Percentiles rank a stretch among this genome's conserved stretches.
phyloP scores from a whole-genome alignment of 2,113 vertebrate genomes.

The Ailurus styani region DNA sequence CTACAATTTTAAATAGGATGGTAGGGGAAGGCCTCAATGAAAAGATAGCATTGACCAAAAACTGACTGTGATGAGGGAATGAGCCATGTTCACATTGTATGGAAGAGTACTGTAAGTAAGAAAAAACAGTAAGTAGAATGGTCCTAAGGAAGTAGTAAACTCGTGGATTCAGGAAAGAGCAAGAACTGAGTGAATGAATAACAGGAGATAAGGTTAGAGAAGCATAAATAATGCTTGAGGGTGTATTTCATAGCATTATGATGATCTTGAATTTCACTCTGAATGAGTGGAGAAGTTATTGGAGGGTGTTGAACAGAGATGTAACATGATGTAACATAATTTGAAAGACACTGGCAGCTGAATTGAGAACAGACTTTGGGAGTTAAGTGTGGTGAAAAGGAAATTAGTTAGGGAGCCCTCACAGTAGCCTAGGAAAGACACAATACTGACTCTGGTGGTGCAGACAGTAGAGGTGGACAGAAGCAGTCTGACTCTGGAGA shows the following conservation, averaged over 20 bases:
- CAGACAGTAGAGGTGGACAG: neutral
- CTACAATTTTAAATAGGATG: neutral
- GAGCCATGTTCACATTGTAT: neutral
- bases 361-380: neutral
- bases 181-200: neutral
- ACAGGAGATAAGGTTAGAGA: neutral
- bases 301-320: neutral
- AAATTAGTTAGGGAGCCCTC: neutral
- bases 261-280: neutral
- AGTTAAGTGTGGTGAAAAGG: neutral
- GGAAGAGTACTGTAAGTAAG: neutral
- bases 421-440: neutral
- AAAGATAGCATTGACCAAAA: neutral
- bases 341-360: neutral
- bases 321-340: neutral
- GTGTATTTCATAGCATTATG: neutral
- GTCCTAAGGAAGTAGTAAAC: neutral
- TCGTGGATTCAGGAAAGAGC: neutral
- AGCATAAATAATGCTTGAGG: neutral
- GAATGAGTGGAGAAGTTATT: neutral
- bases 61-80: neutral
- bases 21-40: neutral
- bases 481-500: neutral
- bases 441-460: neutral
- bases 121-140: neutral